These are phyloP conservation scores for Peromyscus polionotus DNA, from an alignment of 2,113 vertebrate genomes.

Conservation along the genomic window DNA sequence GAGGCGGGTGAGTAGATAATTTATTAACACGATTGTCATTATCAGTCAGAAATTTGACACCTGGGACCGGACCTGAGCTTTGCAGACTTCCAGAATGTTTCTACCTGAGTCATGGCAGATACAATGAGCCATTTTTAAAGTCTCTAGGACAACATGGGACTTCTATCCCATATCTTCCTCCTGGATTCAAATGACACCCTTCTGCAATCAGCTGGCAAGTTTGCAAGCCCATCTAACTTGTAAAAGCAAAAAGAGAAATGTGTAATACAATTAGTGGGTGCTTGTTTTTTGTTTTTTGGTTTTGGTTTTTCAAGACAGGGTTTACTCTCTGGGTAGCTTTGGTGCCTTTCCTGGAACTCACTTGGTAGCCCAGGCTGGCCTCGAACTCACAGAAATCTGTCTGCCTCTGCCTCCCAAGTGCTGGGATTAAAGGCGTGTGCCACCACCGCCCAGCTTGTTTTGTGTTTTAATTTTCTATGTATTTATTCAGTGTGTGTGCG, in stretches of 20 bases:
- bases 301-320: too few species aligned
- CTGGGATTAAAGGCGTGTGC: too few species aligned
- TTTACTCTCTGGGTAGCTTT: too few species aligned
- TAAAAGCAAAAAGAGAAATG: neutral
- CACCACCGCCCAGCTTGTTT: neutral
- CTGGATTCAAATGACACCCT: constrained; percentile 47
- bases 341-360: too few species aligned
- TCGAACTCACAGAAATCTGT: too few species aligned
- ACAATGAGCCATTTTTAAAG: constrained; percentile 9
- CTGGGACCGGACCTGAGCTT: neutral
- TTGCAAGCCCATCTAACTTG: constrained; percentile 37
- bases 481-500: neutral
- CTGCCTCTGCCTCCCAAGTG: too few species aligned
- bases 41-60: constrained; percentile 22
- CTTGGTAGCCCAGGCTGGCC: too few species aligned
- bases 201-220: constrained; percentile 46
- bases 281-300: too few species aligned
- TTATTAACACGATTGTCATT: constrained; percentile 33
- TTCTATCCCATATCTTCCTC: constrained; percentile 9
- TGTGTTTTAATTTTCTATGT: neutral
- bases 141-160: neutral
- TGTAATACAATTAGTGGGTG: constrained; percentile 10
- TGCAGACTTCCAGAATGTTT: neutral
- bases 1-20: constrained; percentile 3
- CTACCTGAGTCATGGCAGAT: neutral